Percentiles rank a stretch among this genome's conserved stretches.
These are phyloP conservation scores for Desmodus rotundus DNA, from an alignment of 2,113 vertebrate species.

Conservation along the genomic window DNA sequence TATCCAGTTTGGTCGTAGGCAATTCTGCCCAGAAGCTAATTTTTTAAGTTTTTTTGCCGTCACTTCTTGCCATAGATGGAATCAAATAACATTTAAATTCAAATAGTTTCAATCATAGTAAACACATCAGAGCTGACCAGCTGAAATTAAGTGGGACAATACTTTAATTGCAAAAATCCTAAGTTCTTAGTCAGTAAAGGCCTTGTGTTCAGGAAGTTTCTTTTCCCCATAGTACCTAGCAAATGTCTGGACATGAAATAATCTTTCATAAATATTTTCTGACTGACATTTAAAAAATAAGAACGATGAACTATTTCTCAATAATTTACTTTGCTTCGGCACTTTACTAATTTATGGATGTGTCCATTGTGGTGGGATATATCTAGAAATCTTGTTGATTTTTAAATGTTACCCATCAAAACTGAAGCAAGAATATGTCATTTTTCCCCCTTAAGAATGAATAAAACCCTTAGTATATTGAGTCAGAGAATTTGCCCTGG, in stretches of 20 bases:
- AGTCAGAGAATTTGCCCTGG: conserved; percentile 38
- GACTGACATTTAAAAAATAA: neutral
- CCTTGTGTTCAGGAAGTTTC: neutral
- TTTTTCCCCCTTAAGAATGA: neutral
- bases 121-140: neutral
- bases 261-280: neutral
- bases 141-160: neutral
- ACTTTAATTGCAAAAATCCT: neutral
- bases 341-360: neutral
- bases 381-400: neutral
- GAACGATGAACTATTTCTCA: neutral
- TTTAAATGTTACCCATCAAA: neutral
- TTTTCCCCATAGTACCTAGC: neutral
- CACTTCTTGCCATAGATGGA: neutral
- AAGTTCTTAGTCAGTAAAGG: neutral
- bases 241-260: neutral
- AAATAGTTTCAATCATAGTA: neutral
- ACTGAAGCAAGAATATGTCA: neutral
- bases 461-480: neutral
- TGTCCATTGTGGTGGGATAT: neutral
- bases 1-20: neutral
- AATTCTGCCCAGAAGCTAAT: neutral
- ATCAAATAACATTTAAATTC: neutral
- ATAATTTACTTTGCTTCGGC: neutral
- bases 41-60: neutral